phyloP scores from a whole-genome alignment of 1,140 invertebrate genomes.

The Drepana arcuata region DNA sequence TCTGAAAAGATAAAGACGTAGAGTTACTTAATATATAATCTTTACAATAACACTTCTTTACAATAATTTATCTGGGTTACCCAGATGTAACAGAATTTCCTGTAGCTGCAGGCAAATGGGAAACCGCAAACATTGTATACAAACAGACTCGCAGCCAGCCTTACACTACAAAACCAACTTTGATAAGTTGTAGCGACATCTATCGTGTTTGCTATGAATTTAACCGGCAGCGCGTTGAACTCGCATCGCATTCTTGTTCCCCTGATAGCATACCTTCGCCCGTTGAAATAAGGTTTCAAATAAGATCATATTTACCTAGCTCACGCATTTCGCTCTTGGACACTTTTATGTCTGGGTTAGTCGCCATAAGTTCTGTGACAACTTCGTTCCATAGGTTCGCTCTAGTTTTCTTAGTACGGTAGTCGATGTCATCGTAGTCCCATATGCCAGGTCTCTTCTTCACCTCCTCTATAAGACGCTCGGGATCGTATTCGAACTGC shows the following conservation, averaged over 20 bases:
- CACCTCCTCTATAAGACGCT: constrained; percentile 49
- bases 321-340: constrained; percentile 54
- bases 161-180: no score
- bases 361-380: constrained; percentile 38
- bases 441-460: constrained; percentile 56
- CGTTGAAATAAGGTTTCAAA: no score
- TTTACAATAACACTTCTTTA: no score
- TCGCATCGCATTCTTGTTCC: no score
- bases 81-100: no score
- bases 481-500: constrained; percentile 61
- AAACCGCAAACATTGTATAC: no score
- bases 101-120: no score
- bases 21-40: neutral
- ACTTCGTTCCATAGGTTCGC: constrained; percentile 50
- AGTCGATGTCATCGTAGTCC: constrained; percentile 48
- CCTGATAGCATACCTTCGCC: no score
- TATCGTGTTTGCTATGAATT: no score
- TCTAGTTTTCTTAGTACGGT: constrained; percentile 36
- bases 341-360: constrained; percentile 32
- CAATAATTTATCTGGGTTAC: no score
- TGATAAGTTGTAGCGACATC: constrained; percentile 10
- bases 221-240: no score
- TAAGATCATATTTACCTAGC: constrained; percentile 46
- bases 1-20: constrained; percentile 29
- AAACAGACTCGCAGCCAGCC: no score